Evolutionary conservation across 2,888 invertebrate species (phyloP).

Genomic region (Scaptomyza parva): DNA sequence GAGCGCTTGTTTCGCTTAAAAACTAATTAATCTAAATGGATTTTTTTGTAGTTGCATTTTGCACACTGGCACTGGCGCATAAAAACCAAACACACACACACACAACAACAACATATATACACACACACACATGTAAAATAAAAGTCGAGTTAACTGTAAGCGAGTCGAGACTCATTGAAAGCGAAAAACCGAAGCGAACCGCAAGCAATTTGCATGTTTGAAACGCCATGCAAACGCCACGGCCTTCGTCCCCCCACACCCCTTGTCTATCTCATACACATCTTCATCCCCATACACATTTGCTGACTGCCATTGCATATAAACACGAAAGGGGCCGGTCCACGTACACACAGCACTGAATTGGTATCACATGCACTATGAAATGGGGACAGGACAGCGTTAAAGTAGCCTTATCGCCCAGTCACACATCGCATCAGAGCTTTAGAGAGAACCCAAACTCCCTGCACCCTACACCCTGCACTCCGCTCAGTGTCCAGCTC

Average conservation of each 20-base stretch:
- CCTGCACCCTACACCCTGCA: neutral
- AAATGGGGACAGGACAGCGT: slow-evolving; percentile 77
- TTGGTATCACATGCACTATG: slow-evolving; percentile 67
- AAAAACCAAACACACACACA: slow-evolving; percentile 49
- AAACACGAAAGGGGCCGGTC: slow-evolving; percentile 77
- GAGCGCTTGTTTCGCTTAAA: slow-evolving; percentile 64
- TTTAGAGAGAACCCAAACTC: slow-evolving; percentile 19
- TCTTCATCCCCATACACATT: neutral
- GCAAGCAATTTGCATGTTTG: slow-evolving; percentile 79
- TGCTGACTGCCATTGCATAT: slow-evolving; percentile 50
- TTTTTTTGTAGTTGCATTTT: slow-evolving; percentile 62
- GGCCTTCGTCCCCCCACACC: slow-evolving; percentile 19
- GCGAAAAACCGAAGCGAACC: slow-evolving; percentile 78
- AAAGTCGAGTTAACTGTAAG: slow-evolving; percentile 70
- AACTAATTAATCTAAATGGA: slow-evolving; percentile 81
- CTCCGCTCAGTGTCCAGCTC: slow-evolving; percentile 1
- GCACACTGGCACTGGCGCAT: slow-evolving; percentile 47
- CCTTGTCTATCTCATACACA: neutral
- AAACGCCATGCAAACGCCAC: slow-evolving; percentile 68
- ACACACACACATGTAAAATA: slow-evolving; percentile 37
- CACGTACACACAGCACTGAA: slow-evolving; percentile 37
- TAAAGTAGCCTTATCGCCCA: slow-evolving; percentile 75
- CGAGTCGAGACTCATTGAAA: slow-evolving; percentile 72
- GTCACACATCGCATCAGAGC: slow-evolving; percentile 60
- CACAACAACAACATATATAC: slow-evolving; percentile 7